phyloP scores from a whole-genome alignment of 2,888 invertebrate species.

The Cinara cedri region DNA sequence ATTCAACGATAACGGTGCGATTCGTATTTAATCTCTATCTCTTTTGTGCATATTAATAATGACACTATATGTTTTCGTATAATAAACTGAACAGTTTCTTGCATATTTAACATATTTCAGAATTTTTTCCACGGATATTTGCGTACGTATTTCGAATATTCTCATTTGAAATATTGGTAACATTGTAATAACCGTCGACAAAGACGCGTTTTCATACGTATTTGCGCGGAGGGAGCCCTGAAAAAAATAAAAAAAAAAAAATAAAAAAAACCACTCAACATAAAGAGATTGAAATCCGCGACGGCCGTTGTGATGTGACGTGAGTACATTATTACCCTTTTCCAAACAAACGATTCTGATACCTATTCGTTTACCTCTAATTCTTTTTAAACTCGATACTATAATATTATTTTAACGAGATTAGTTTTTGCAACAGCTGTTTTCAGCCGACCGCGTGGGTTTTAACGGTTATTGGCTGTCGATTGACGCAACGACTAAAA shows the following conservation, averaged over 20 bases:
- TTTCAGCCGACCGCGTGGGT: background rate
- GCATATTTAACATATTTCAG: too few relatives aligned
- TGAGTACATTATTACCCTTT: background rate
- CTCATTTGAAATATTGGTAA: too few relatives aligned
- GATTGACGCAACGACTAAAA: background rate
- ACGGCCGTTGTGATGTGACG: conserved; percentile 3
- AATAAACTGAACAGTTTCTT: too few relatives aligned
- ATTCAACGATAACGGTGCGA: too few relatives aligned
- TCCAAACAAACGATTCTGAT: conserved; percentile 12
- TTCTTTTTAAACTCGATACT: conserved; percentile 16
- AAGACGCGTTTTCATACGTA: too few relatives aligned
- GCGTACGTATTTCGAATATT: too few relatives aligned
- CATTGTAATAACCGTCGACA: too few relatives aligned
- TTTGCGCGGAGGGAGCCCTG: background rate
- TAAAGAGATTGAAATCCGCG: conserved; percentile 51
- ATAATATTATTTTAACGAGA: background rate
- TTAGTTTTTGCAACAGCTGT: conserved; percentile 36
- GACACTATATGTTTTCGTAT: too few relatives aligned
- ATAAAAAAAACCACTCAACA: background rate
- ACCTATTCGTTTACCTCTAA: conserved; percentile 12
- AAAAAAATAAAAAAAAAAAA: too few relatives aligned
- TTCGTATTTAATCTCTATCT: too few relatives aligned
- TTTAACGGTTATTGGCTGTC: background rate
- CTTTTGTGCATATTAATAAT: too few relatives aligned
- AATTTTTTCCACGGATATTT: too few relatives aligned